Evolutionary conservation across 1,140 invertebrate species (phyloP).

Genomic region (Drosophila paulistorum): DNA sequence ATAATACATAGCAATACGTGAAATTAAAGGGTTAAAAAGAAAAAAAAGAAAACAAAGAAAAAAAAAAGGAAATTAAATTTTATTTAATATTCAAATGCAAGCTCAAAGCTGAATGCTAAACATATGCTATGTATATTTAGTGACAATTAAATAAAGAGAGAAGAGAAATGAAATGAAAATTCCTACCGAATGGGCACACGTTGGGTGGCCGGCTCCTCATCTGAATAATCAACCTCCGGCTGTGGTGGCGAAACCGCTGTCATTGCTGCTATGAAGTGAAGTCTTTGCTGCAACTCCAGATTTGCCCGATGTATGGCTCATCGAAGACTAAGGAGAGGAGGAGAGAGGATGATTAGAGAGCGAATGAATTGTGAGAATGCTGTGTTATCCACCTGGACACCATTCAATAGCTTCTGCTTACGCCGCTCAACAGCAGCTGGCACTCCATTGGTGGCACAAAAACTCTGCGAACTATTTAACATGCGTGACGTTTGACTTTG

Average conservation of each 20-base stretch:
- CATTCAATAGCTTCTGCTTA: slow-evolving; percentile 75
- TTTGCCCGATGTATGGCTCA: slow-evolving; percentile 60
- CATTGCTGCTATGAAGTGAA: slow-evolving; percentile 94
- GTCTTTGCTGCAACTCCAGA: slow-evolving; percentile 86
- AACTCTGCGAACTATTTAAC: slow-evolving; percentile 85
- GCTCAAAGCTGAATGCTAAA: slow-evolving; percentile 10
- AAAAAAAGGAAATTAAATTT: slow-evolving; percentile 24
- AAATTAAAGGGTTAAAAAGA: neutral
- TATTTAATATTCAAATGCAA: slow-evolving; percentile 1
- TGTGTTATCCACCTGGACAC: slow-evolving; percentile 47
- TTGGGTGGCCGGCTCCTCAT: slow-evolving; percentile 89
- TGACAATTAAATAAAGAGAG: slow-evolving; percentile 15
- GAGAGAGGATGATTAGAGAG: neutral
- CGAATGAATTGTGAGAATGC: neutral
- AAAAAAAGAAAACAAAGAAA: slow-evolving; percentile 46
- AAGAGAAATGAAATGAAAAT: slow-evolving; percentile 7
- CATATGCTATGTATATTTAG: slow-evolving; percentile 19
- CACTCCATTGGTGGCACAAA: slow-evolving; percentile 81
- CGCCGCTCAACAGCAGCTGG: slow-evolving; percentile 72
- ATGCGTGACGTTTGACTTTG: slow-evolving; percentile 73
- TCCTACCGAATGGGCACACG: slow-evolving; percentile 89
- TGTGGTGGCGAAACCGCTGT: slow-evolving; percentile 95
- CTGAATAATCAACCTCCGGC: slow-evolving; percentile 94
- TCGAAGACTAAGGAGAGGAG: slow-evolving; percentile 42
- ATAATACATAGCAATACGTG: slow-evolving; percentile 35